Percentiles rank a stretch among this genome's conserved stretches.
Evolutionary conservation across 2,888 invertebrate genomes (phyloP).

Genomic region (Strigamia crassipes): DNA sequence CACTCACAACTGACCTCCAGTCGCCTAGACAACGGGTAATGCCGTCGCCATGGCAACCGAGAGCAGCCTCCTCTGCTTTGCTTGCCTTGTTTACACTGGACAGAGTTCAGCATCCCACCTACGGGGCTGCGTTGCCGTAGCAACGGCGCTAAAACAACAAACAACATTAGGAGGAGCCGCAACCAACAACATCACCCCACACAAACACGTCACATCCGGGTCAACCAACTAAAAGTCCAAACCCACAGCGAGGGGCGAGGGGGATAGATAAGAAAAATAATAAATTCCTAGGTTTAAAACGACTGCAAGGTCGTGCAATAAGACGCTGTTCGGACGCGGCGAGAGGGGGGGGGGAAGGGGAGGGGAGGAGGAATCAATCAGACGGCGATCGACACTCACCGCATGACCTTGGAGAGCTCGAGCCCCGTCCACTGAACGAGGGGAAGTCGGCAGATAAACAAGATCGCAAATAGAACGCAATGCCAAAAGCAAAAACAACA

Average conservation of each 20-base stretch:
- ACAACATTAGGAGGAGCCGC: constrained; percentile 45
- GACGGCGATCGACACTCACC: constrained; percentile 34
- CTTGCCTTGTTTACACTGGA: constrained; percentile 47
- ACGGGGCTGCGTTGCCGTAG: constrained; percentile 39
- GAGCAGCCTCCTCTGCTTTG: constrained; percentile 36
- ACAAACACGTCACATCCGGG: constrained; percentile 29
- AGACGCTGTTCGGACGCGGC: background rate
- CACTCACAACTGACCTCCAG: constrained; percentile 37
- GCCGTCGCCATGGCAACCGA: constrained; percentile 22
- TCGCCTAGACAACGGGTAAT: constrained; percentile 37
- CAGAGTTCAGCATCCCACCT: constrained; percentile 47
- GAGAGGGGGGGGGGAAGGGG: background rate
- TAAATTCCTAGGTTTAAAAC: background rate
- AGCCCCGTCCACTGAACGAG: constrained; percentile 29
- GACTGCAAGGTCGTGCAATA: background rate
- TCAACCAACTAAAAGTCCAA: constrained; percentile 2
- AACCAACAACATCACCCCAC: constrained; percentile 42
- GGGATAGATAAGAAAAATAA: background rate
- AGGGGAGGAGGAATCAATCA: constrained; percentile 4
- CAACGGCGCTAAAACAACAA: constrained; percentile 46
- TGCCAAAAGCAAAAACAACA: constrained; percentile 31
- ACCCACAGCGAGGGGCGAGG: background rate
- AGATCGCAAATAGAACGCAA: background rate
- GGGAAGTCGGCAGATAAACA: constrained; percentile 34
- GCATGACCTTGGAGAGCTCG: constrained; percentile 12